Conservation (phyloP, 2,113 vertebrate genomes). For the Malurus alboscapulatus region DNA sequence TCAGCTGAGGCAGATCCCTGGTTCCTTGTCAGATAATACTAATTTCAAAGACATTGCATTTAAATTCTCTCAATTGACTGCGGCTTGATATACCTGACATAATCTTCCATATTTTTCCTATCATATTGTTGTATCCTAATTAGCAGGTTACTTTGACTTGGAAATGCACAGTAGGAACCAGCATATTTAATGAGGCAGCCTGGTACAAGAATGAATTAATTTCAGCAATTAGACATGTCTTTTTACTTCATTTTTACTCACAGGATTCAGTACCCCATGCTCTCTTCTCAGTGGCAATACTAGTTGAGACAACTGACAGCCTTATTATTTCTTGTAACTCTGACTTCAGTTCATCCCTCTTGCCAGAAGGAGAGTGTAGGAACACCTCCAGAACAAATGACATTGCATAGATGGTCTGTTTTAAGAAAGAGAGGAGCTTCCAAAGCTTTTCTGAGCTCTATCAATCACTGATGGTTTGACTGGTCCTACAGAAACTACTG, state of each 20-base stretch:
- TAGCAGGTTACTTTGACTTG: neutral
- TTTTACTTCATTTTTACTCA: neutral
- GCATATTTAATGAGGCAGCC: neutral
- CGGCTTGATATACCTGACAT: neutral
- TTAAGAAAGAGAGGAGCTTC: neutral
- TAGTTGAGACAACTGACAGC: neutral
- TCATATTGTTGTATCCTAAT: neutral
- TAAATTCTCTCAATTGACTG: neutral
- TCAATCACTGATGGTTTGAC: neutral
- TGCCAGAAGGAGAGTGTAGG: neutral
- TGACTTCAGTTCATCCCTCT: neutral
- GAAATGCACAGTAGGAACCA: neutral
- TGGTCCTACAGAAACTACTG: neutral
- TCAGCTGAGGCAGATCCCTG: neutral
- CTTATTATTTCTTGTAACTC: neutral
- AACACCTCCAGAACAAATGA: neutral
- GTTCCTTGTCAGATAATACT: neutral
- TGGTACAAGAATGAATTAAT: neutral
- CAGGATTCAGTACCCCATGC: neutral
- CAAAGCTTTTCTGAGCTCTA: accelerated
- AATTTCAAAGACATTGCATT: neutral
- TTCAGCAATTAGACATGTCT: neutral
- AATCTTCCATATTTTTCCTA: neutral
- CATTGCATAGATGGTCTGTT: neutral
- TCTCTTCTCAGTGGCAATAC: neutral